Conservation (phyloP, 2,888 invertebrate species). For the Drosophila merina region DNA sequence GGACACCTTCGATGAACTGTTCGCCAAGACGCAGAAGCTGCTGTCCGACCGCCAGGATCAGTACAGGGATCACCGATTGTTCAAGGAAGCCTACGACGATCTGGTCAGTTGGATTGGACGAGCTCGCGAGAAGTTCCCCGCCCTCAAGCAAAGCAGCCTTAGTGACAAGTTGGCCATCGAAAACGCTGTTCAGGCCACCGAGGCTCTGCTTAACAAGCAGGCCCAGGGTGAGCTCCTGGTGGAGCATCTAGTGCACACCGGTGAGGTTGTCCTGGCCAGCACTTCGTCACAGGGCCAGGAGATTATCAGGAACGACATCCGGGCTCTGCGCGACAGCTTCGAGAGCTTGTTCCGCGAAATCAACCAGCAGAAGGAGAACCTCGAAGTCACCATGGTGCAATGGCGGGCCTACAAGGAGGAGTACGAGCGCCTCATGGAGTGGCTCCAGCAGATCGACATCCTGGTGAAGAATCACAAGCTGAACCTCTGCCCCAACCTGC, state of each 20-base stretch:
- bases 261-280: constrained; percentile 93
- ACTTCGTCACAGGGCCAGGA: constrained; percentile 92
- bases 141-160: constrained; percentile 92
- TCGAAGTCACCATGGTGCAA: constrained; percentile 92
- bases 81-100: constrained; percentile 96
- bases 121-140: constrained; percentile 94
- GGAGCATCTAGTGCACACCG: constrained; percentile 94
- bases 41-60: constrained; percentile 92
- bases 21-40: constrained; percentile 90
- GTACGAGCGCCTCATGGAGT: constrained; percentile 94
- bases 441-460: constrained; percentile 96
- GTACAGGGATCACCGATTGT: constrained; percentile 93
- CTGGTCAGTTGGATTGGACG: constrained; percentile 94
- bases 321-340: constrained; percentile 93
- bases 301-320: constrained; percentile 92
- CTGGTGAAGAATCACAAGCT: constrained; percentile 95
- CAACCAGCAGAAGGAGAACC: constrained; percentile 91
- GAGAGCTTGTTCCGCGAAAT: constrained; percentile 93
- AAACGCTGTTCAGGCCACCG: constrained; percentile 93
- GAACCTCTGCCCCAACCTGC: constrained; percentile 90
- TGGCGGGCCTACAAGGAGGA: constrained; percentile 97
- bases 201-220: constrained; percentile 93
- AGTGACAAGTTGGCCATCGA: constrained; percentile 95
- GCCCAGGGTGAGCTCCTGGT: constrained; percentile 94
- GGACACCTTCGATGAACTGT: constrained; percentile 91